Base-by-base conservation (phyloP, 1,140 invertebrate genomes). In the Dendroctonus valens region DNA sequence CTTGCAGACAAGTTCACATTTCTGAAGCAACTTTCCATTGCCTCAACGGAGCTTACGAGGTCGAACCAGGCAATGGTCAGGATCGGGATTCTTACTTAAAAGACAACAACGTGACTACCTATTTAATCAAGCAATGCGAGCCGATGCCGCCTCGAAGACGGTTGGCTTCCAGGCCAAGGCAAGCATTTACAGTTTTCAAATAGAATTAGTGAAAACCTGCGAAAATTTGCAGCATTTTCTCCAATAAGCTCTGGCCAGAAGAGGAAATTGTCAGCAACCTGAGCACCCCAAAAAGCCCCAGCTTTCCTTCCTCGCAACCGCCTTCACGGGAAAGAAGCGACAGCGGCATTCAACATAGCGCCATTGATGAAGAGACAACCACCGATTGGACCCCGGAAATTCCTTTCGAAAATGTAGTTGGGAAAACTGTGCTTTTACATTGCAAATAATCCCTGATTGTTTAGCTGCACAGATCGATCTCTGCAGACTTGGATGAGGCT, bases 341-440 rank as follows among this genome's bases (percentile, higher is more conserved):
- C 55, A 78, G 76, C 59, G 76, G 75, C 5, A 78, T 78, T 38
- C 76, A 79, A 57, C 76, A 78, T 54, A 77, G 74, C 44, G 81
- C 82, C 12, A 82, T 87, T 0, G 91, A 93, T 8, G 91, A 93
- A 41, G 91, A 92, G 69, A 83, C 84, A 46, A 89, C 86, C 0
- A 85, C 87, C 0, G 91, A 93, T 69, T 95, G 92, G 92, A 93
- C 87, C 15, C 91, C 93, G 0, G 93, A 95, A 81, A 93, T 94
- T 76, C 93, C 92, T 3, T 96, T 96, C 74, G 90, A 91, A 82
- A 93, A 93, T 80, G 92, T 94, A 81, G 51, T 46, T 12, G 1
- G 1, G 44, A 4, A 12, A 12, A 46, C 12, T 2, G 9, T 4
- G 12, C 4, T 46, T 51, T 11, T 11, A 51, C 8, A 0, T 51